phyloP scores from a whole-genome alignment of 2,113 vertebrate species.

The Sebastes schlegelii region DNA sequence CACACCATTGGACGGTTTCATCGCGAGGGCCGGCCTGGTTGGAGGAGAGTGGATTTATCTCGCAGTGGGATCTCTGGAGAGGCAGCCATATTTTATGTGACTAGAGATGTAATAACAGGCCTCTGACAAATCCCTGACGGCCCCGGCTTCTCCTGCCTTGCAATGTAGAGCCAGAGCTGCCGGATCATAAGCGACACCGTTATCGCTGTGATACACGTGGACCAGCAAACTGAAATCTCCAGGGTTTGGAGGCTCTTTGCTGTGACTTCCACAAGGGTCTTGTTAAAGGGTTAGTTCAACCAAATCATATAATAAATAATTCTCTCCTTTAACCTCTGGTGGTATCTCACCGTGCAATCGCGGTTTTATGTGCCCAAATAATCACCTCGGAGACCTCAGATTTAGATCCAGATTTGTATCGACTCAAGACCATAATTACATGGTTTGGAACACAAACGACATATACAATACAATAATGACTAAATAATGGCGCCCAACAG shows the following conservation, averaged over 20 bases:
- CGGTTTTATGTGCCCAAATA: neutral
- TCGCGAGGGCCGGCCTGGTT: conserved; percentile 65
- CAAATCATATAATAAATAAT: conserved; percentile 5
- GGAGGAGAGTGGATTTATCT: conserved; percentile 81
- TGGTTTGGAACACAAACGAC: neutral
- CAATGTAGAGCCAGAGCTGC: conserved; percentile 58
- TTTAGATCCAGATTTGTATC: neutral
- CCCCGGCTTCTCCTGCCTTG: conserved; percentile 60
- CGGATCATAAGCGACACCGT: conserved; percentile 53
- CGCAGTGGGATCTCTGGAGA: conserved; percentile 74
- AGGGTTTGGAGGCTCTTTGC: conserved; percentile 1
- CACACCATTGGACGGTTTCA: conserved; percentile 69
- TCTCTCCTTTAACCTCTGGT: neutral
- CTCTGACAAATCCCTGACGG: conserved; percentile 79
- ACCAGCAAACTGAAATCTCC: conserved; percentile 26
- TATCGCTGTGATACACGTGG: conserved; percentile 40
- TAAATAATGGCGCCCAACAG: neutral
- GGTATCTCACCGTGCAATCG: neutral
- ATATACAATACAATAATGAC: neutral
- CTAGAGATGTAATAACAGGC: conserved; percentile 81
- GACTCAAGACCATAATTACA: neutral
- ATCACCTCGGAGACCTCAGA: conserved; percentile 6
- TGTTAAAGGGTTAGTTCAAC: conserved; percentile 28
- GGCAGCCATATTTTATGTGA: conserved; percentile 79
- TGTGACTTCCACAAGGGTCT: conserved; percentile 12